Percentiles rank a stretch among this genome's conserved stretches.
Conservation (phyloP, 92 coral and sea anemone genomes). For the Desmophyllum pertusum region DNA sequence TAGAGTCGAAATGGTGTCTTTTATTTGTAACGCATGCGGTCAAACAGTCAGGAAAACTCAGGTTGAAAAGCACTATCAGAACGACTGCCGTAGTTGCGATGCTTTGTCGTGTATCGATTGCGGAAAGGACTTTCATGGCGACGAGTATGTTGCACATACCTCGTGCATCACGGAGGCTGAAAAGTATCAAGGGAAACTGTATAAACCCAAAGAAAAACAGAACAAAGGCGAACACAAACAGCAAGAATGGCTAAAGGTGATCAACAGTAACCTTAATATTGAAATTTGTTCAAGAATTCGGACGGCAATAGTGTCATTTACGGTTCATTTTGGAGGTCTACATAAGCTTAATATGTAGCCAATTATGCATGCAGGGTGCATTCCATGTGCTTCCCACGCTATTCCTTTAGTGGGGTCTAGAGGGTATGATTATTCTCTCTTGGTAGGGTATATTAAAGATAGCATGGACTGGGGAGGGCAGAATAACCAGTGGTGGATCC, state of each 20-base stretch:
- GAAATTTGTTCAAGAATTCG: neutral
- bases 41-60: conserved; percentile 92
- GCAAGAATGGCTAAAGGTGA: conserved; percentile 97
- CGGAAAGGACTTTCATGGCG: conserved; percentile 95
- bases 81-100: conserved; percentile 81
- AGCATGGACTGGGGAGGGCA: too few relatives aligned
- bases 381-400: too few relatives aligned
- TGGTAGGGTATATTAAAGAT: too few relatives aligned
- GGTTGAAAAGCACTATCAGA: conserved; percentile 94
- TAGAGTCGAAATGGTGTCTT: conserved; percentile 75
- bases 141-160: conserved; percentile 83
- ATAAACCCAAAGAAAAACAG: conserved; percentile 87
- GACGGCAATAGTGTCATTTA: neutral
- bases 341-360: too few relatives aligned
- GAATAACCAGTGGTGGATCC: too few relatives aligned
- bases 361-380: too few relatives aligned
- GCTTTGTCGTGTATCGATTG: conserved; percentile 96
- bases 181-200: conserved; percentile 95
- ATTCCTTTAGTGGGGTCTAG: too few relatives aligned
- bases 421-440: too few relatives aligned
- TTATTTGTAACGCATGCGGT: conserved; percentile 93
- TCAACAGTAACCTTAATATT: neutral
- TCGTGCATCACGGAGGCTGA: conserved; percentile 96
- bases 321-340: neutral
- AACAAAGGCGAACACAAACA: conserved; percentile 97